Base-by-base conservation (phyloP, 2,797 vertebrate genomes). In the Diglossa cyanea region DNA sequence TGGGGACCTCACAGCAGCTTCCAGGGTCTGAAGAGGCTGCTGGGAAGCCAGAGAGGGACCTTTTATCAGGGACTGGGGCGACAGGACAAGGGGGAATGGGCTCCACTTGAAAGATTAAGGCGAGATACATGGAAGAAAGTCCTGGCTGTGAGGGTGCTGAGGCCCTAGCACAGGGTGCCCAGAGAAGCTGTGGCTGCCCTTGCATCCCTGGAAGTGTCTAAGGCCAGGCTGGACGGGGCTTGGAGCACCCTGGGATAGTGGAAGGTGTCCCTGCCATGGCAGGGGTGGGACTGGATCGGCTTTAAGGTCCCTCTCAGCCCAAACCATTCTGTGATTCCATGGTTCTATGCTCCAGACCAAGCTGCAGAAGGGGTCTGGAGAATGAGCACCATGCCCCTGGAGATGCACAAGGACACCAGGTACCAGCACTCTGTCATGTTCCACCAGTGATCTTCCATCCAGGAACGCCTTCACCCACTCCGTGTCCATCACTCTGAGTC, bases 81-180 rank as follows among this genome's bases (percentile, higher is more conserved):
- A 24, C 39, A 53, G 53, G 8, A 53, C 28, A n/a, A 20, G 13
- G 26, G 9, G 10, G 4, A 53, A 68, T 33, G 21, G 6, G 5
- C 8, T 31, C 25, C 31, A 16, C 15, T 17, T 54, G 54, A 35
- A 33, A 51, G 16, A 20, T 30, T 48, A 17, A 26, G 21, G 9
- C 54, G 25, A 33, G 26, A 28, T 31, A n/a, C 3, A 8, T 9
- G 31, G 40, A 54, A 73, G 33, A 11, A 35, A 23, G 31, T 47
- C 7, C 19, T 53, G 1, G 2, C 25, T 47, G 5, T 15, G 39
- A 13, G 5, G 20, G 11, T 1, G 20, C 0, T 0, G 1, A 45
- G 60, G 45, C 20, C 37, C 51, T 73, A 53, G 39, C 45, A 47
- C 30, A 40, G n/a, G 31, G 0, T 66, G 20, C 11, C 23, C 39